Percentiles rank a stretch among this genome's conserved stretches.
Evolutionary conservation across 2,888 invertebrate species (phyloP).

Genomic region (Ennomos erosarius): DNA sequence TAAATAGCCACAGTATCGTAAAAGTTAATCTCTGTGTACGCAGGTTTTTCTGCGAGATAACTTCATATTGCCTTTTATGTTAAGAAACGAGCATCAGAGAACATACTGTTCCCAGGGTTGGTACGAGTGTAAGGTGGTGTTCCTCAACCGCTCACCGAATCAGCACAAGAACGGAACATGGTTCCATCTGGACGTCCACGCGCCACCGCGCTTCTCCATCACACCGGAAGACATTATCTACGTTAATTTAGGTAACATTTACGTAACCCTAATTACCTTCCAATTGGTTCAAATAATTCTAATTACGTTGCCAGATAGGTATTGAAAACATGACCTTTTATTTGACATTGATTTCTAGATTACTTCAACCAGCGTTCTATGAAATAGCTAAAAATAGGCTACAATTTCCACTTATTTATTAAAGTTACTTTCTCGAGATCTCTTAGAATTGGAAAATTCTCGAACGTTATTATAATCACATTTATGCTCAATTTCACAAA

Average conservation of each 20-base stretch:
- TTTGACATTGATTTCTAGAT: not conserved
- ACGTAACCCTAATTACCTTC: not conserved
- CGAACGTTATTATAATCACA: no score
- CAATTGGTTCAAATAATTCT: not conserved
- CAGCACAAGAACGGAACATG: slow-evolving; percentile 97
- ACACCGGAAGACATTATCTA: slow-evolving; percentile 98
- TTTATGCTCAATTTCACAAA: no score
- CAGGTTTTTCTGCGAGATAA: slow-evolving; percentile 22
- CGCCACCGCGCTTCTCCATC: slow-evolving; percentile 97
- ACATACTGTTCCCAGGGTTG: slow-evolving; percentile 87
- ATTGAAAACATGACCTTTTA: slow-evolving; percentile 7
- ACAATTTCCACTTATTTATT: no score
- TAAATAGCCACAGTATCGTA: slow-evolving; percentile 24
- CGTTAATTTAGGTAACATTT: slow-evolving; percentile 91
- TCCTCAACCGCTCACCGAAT: slow-evolving; percentile 97
- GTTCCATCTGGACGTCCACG: slow-evolving; percentile 99
- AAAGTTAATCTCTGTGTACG: slow-evolving; percentile 24
- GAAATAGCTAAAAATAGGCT: not conserved
- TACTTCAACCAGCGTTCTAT: not conserved
- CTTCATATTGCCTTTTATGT: slow-evolving; percentile 21
- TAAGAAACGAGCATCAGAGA: slow-evolving; percentile 1
- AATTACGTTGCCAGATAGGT: slow-evolving; percentile 1
- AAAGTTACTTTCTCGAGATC: no score
- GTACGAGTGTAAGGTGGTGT: slow-evolving; percentile 98
- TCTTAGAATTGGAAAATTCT: no score